Evolutionary conservation across 1,140 invertebrate species (phyloP), one percentile per base, ranked within the genome.

Genomic region (Radopholus similis): DNA sequence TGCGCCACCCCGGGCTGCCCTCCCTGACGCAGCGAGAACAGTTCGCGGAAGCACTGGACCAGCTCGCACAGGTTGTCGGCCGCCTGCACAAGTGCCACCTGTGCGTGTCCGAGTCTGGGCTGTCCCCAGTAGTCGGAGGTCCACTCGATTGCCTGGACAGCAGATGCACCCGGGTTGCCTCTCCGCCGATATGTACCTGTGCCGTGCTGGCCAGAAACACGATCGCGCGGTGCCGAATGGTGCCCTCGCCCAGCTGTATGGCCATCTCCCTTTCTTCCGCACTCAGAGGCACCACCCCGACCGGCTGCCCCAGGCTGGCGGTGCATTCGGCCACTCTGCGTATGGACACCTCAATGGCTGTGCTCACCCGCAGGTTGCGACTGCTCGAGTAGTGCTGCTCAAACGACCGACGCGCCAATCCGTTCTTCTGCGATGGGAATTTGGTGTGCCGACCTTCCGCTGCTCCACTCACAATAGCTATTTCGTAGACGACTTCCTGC

Each of bases 401-500:
- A n/a, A 34, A 62, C 11, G 59, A 62, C 3, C 40, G 59, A 51
- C 30, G 38, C 11, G 37, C 28, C 5, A 40, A 21, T 2, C 59
- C 59, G 8, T 62, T 34, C 37, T 47, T 62, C 59, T 62, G 38
- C 30, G n/a, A 54, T 32, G 15, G 30, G 35, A 54, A 54, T 32
- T 21, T 32, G 35, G 30, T 4, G n/a, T 44, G 18, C 6, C 40
- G 21, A 42, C 23, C 30, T 26, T 26, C 13, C n/a, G 9, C 44
- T 23, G 8, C 8, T 11, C 6, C 15, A 51, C 18, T 26, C 30
- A 51, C 47, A 51, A 51, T 26, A 11, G 47, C 23, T 26, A 62
- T 62, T 62, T 62, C 59, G 9, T 62, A 62, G 0, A 49, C 59
- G 32, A 62, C 30, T 62, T 62, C 26, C n/a, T 62, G 47, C 47